Base-by-base conservation (phyloP, 2,113 vertebrate genomes). In the Cyanistes caeruleus region DNA sequence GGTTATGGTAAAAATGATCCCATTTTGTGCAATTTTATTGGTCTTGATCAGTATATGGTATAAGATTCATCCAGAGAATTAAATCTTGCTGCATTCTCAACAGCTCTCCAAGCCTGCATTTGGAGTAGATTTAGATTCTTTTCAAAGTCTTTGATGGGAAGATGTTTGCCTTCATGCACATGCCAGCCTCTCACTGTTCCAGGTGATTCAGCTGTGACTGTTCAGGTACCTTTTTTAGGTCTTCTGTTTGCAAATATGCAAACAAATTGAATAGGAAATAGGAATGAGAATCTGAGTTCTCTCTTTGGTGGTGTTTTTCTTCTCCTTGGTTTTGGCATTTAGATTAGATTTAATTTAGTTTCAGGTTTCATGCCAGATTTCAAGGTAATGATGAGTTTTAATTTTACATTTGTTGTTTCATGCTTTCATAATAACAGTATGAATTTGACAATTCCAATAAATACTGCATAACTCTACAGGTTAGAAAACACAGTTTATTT, bases 281-380 rank as follows among this genome's bases (percentile, higher is more conserved):
- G 23, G n/a, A 41, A 12, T 11, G 14, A 49, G 37, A 39, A 41
- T 77, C 41, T 49, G 1, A 24, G 5, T 69, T 95, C 90, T 86
- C 55, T 33, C 27, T 60, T 75, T 68, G 39, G 16, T 52, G 16
- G 1, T 74, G 11, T 78, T 81, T 89, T 75, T 39, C 46, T 85
- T 76, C 49, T 74, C 60, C 33, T 67, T 56, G 27, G 20, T 79
- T 79, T 79, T 95, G 85, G 31, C 49, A 76, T 86, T 93, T 91
- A 80, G 13, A 30, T 77, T 83, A 86, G 59, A 51, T 79, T 89
- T 82, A 88, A 67, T 93, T 90, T 87, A 77, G 21, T 87, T 92
- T 81, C 30, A 48, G 28, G 10, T 88, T 89, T 87, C 55, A 16
- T 67, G 64, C 51, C 51, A 87, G 39, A 84, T 93, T 92, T 93